Evolutionary conservation across 2,888 invertebrate genomes (phyloP), one percentile per base, ranked within the genome.

Genomic region (Helicoverpa assulta): DNA sequence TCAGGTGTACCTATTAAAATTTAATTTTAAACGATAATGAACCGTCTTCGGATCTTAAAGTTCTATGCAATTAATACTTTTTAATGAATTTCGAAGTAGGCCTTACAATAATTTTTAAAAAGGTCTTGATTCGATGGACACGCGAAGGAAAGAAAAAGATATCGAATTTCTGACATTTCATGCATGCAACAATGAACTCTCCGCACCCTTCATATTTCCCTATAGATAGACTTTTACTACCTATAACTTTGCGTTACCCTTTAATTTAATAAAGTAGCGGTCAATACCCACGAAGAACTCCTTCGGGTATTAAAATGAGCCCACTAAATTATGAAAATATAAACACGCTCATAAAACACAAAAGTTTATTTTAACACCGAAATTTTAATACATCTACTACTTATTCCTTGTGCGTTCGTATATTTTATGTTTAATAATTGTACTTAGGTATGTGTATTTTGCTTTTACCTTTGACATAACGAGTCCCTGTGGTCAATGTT

Each of bases 401-500:
- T 58, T 75, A 40, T 40, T 50, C 56, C 47, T 74, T 51, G n/a
- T 50, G 54, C 29, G 33, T 54, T 47, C 43, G 56, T 47, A 54
- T 56, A 59, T 52, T 37, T 52, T 55, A 50, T 63, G 53, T 21
- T 59, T 64, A 19, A 63, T 18, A 33, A 26, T 40, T 40, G 29
- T 37, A 40, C 26, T 50, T 60, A 57, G 18, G 56, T 19, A 14
- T 10, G 12, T 1, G 29, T 65, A 55, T 37, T n/a, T 16, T n/a
- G 1, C 51, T 18, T 33, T 10, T 54, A 53, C 14, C 52, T 76
- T 29, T 62, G 61, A 40, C 56, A 61, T 52, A 59, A 67, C 55
- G 18, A 54, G 33, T 56, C 67, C 29, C 47, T 10, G 14, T 37
- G 56, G 67, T 65, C 47, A 76, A 65, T 70, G 73, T 76, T 76